Evolutionary conservation across 1,140 invertebrate genomes (phyloP).

Genomic region (Coenobita brevimanus): DNA sequence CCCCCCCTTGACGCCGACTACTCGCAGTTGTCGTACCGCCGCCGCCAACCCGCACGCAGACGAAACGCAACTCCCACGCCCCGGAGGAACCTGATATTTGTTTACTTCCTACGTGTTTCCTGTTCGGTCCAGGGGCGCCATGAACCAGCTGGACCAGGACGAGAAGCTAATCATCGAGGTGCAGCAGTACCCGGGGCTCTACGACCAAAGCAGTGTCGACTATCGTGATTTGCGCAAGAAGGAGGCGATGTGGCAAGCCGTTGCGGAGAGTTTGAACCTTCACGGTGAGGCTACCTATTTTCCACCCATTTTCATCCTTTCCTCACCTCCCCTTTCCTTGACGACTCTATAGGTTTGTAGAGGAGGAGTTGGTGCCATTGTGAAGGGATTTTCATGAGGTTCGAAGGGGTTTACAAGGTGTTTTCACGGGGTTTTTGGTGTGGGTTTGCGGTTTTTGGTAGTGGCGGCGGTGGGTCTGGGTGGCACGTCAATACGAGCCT

Average conservation of each 20-base stretch:
- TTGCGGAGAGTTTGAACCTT: conserved; percentile 35
- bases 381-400: too few relatives aligned
- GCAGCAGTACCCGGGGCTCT: conserved; percentile 56
- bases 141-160: conserved; percentile 52
- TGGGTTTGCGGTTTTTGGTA: too few relatives aligned
- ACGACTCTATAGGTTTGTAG: too few relatives aligned
- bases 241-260: conserved; percentile 49
- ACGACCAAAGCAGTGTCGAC: conserved; percentile 53
- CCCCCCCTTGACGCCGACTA: conserved; percentile 5
- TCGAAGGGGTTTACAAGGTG: too few relatives aligned
- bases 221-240: conserved; percentile 52
- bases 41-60: conserved; percentile 44
- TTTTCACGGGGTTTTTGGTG: too few relatives aligned
- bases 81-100: neutral
- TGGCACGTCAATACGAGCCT: too few relatives aligned
- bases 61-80: conserved; percentile 3
- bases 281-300: conserved; percentile 37
- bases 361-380: too few relatives aligned
- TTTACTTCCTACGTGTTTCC: neutral
- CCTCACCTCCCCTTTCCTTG: too few relatives aligned
- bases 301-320: neutral
- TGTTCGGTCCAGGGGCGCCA: neutral
- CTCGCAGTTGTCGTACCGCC: conserved; percentile 58
- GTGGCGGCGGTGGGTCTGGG: too few relatives aligned
- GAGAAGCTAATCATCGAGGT: conserved; percentile 57